A percentile compares a stretch with the other conserved stretches of the same genome.
phyloP scores from a whole-genome alignment of 2,888 invertebrate genomes.

The Ethmia dodecea region DNA sequence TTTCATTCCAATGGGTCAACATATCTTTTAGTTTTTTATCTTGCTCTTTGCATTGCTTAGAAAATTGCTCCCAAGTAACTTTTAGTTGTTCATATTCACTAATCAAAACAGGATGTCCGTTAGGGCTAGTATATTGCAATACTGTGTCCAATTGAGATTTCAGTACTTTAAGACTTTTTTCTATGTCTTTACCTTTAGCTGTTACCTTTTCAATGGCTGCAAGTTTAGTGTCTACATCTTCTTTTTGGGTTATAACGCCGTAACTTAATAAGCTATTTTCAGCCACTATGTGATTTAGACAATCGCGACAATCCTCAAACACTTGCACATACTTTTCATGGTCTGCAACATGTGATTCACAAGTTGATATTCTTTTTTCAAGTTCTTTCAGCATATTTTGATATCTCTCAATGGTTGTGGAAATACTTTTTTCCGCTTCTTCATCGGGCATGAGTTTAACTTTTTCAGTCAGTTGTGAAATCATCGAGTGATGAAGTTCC shows the following conservation, averaged over 20 bases:
- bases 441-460: slow-evolving; percentile 87
- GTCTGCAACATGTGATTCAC: slow-evolving; percentile 85
- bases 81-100: slow-evolving; percentile 86
- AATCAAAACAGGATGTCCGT: slow-evolving; percentile 85
- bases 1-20: slow-evolving; percentile 88
- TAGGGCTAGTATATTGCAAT: slow-evolving; percentile 85
- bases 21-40: slow-evolving; percentile 85
- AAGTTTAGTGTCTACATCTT: slow-evolving; percentile 86
- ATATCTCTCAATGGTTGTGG: slow-evolving; percentile 85
- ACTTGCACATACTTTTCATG: slow-evolving; percentile 90
- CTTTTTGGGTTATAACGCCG: slow-evolving; percentile 87
- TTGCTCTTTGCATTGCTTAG: slow-evolving; percentile 83
- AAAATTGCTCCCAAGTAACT: slow-evolving; percentile 85
- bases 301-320: slow-evolving; percentile 89
- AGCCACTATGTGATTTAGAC: slow-evolving; percentile 86
- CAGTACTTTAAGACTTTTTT: slow-evolving; percentile 82
- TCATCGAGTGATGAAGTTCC: slow-evolving; percentile 88
- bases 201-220: slow-evolving; percentile 85
- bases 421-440: slow-evolving; percentile 85
- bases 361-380: slow-evolving; percentile 79
- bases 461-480: slow-evolving; percentile 90
- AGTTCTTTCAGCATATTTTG: slow-evolving; percentile 82
- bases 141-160: slow-evolving; percentile 84
- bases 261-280: slow-evolving; percentile 88
- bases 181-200: slow-evolving; percentile 84